Percentiles rank a stretch among this genome's conserved stretches.
phyloP scores from a whole-genome alignment of 92 coral and sea anemone species.

The Epizoanthus ramosus region DNA sequence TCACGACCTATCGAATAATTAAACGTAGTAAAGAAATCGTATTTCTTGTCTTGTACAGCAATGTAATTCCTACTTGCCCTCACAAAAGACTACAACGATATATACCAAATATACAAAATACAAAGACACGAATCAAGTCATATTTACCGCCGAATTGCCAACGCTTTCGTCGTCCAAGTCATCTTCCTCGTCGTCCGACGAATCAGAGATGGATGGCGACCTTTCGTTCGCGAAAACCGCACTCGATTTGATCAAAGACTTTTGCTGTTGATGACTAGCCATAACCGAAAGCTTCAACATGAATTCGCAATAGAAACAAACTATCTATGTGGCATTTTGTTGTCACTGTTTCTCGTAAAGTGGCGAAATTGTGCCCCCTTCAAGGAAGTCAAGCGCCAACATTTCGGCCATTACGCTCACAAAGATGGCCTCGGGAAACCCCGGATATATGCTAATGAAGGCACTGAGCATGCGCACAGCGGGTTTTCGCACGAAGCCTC shows the following conservation, averaged over 20 bases:
- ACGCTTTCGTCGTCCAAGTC: conserved; percentile 90
- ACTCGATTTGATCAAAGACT: conserved; percentile 75
- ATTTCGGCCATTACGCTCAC: conserved; percentile 86
- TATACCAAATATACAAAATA: conserved; percentile 11
- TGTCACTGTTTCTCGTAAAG: conserved; percentile 55
- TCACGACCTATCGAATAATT: conserved; percentile 68
- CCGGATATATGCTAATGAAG: conserved; percentile 93
- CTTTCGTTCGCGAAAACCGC: conserved; percentile 90
- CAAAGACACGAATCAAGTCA: conserved; percentile 18
- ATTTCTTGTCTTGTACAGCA: conserved; percentile 36
- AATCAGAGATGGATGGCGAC: conserved; percentile 98
- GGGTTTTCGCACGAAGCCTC: conserved; percentile 26
- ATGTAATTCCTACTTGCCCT: conserved; percentile 27
- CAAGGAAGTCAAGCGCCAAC: conserved; percentile 67
- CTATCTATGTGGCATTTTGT: conserved; percentile 64
- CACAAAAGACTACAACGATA: background rate
- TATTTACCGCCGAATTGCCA: conserved; percentile 88
- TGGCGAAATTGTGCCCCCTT: conserved; percentile 69
- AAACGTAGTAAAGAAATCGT: conserved; percentile 54
- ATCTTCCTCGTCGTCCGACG: conserved; percentile 96
- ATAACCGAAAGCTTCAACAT: conserved; percentile 58
- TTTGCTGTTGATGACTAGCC: conserved; percentile 83
- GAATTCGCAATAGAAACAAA: conserved; percentile 25
- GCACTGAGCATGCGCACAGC: conserved; percentile 77
- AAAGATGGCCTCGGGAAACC: conserved; percentile 90